Evolutionary conservation across 1,140 invertebrate genomes (phyloP), one percentile per base, ranked within the genome.

Genomic region (Drosophila prosaltans): DNA sequence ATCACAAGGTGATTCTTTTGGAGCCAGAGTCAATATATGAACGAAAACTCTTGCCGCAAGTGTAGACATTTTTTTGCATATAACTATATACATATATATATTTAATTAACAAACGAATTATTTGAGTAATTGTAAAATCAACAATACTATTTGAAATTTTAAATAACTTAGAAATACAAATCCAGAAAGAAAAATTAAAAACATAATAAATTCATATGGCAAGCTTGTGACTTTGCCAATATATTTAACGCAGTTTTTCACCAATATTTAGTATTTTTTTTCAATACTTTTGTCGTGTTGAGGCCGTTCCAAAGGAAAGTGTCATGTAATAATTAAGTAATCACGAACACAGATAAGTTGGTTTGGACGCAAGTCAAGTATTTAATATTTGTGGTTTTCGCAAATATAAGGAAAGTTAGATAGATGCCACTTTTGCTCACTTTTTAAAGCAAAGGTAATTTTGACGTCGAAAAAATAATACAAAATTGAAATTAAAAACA

Each of bases 181-280:
- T 69, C 11, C 41, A 43, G 5, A n/a, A 43, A 10, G 10, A 51
- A 51, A 51, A 26, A 26, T 26, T 7, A 26, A 51, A 51, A 51
- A 51, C 45, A 51, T 24, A 51, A 51, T 72, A 74, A 74, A 45
- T 30, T 67, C 70, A 82, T 75, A 88, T 69, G 82, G 82, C 82
- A 88, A 81, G 72, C 76, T 86, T 86, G 75, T 85, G 83, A 88
- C 80, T n/a, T 82, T 88, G 82, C 83, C 82, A 86, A 68, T 70
- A 76, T 39, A 59, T 58, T 36, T 7, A 8, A 24, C 26, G 8
- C 2, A 40, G 39, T 40, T 40, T 40, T 40, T 3, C 10, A 40
- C 9, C 0, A 9, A 8, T 39, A 16, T 16, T 16, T 16, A 16
- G 16, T 16, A 16, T 16, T 16, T 16, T 16, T 16, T 16, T 16